Percentiles rank a stretch among this genome's conserved stretches.
These are phyloP conservation scores for Accipiter virgatus DNA, from an alignment of 2,113 vertebrate species.

Conservation along the genomic window DNA sequence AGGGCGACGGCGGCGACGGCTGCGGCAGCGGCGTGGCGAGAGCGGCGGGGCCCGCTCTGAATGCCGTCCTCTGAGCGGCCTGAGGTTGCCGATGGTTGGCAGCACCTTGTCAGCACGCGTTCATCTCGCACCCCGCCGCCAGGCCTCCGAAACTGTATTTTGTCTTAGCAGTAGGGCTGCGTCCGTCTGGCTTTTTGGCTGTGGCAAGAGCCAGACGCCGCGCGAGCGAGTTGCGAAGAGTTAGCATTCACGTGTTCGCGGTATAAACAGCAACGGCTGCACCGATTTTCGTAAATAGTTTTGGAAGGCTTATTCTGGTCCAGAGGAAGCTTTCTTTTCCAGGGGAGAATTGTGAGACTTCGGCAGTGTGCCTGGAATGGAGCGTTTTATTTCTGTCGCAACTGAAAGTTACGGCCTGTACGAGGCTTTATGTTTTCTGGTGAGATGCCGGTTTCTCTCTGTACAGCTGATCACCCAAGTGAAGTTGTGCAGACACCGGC, in stretches of 20 bases:
- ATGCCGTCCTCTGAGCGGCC: rapidly evolving
- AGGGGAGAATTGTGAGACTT: neutral
- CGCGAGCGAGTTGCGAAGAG: rapidly evolving
- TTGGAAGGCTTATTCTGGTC: no score
- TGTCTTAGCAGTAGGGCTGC: neutral
- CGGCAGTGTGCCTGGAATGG: no score
- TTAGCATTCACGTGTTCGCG: rapidly evolving
- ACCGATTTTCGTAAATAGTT: rapidly evolving
- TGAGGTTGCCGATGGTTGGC: neutral
- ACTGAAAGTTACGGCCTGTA: rapidly evolving
- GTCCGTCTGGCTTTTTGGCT: rapidly evolving
- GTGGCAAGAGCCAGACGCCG: rapidly evolving
- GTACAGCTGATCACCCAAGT: rapidly evolving
- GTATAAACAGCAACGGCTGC: neutral
- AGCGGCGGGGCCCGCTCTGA: rapidly evolving
- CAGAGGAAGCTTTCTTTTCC: neutral
- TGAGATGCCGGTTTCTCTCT: neutral
- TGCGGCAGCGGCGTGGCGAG: neutral
- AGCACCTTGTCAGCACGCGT: rapidly evolving
- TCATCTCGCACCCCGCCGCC: rapidly evolving
- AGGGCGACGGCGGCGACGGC: neutral
- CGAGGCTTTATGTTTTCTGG: rapidly evolving
- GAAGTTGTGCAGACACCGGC: neutral
- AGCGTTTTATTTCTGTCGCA: neutral
- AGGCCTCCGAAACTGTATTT: rapidly evolving